phyloP scores from a whole-genome alignment of 1,140 invertebrate species.

The Marisa cornuarietis region DNA sequence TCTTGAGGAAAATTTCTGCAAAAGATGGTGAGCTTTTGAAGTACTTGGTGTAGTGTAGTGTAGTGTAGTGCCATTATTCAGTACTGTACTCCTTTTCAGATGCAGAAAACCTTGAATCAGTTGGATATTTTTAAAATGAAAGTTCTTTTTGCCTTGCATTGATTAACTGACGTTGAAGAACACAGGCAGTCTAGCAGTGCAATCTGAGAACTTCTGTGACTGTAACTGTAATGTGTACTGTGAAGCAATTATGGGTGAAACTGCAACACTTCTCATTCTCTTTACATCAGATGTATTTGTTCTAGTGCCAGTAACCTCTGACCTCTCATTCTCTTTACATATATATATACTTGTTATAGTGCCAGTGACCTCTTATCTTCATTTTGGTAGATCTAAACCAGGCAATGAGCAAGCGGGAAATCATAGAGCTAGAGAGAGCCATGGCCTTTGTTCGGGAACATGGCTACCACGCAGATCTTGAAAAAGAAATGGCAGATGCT shows the following conservation, averaged over 20 bases:
- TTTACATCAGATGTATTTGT: too few species aligned
- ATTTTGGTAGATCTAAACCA: conserved; percentile 45
- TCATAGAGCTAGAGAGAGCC: conserved; percentile 57
- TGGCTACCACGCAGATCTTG: conserved; percentile 56
- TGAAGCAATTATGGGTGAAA: too few species aligned
- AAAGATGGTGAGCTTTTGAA: conserved; percentile 47
- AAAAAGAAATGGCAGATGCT: conserved; percentile 53
- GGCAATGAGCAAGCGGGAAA: conserved; percentile 54
- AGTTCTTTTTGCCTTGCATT: too few species aligned
- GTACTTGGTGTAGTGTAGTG: not conserved
- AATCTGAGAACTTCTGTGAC: too few species aligned
- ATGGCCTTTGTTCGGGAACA: conserved; percentile 58
- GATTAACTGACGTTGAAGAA: too few species aligned
- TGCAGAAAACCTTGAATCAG: too few species aligned
- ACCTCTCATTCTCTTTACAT: not conserved
- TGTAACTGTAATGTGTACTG: too few species aligned
- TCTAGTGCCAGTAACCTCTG: too few species aligned
- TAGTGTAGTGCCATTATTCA: not conserved
- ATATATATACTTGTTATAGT: not conserved
- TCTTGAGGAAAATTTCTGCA: conserved; percentile 52
- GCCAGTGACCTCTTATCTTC: not conserved
- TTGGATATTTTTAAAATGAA: too few species aligned
- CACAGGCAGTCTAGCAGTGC: too few species aligned
- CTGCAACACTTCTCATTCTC: too few species aligned
- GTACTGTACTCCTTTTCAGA: too few species aligned